Evolutionary conservation across 2,888 invertebrate species (phyloP), one percentile per base, ranked within the genome.

Genomic region (Idaea aversata): DNA sequence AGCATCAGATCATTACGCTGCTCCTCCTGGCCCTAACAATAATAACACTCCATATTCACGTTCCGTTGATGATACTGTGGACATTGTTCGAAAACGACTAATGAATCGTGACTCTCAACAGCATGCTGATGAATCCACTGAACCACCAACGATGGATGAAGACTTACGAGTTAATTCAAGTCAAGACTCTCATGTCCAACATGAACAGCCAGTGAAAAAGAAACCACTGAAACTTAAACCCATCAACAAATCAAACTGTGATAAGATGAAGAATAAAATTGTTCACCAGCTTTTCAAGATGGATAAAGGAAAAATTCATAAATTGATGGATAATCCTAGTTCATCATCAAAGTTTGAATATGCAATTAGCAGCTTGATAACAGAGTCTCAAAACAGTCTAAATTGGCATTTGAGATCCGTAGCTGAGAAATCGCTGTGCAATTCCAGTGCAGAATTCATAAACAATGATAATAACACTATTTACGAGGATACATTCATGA

Each of bases 401-500:
- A 91, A 92, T 67, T 84, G 87, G 36, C 91, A 93, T 69, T 72
- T 91, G 71, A 83, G 93, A 68, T 90, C 90, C 67, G 87, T 88
- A 58, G 93, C 93, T 5, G 93, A 93, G 67, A 92, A 93, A 71
- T 92, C 93, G 10, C 77, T 93, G 0, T 83, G 83, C 65, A 84
- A 79, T 63, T 83, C 88, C 57, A 87, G 85, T 74, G 90, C 85
- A 77, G 91, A 81, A 78, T 94, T 78, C 94, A 90, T 73, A 94
- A 95, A 76, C 69, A 96, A 88, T 75, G 95, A 94, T 63, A 97
- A 93, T 70, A 91, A 92, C 67, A 78, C 96, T 67, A 92, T 96
- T 94, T 92, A 95, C 95, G 79, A 97, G 81, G 78, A 97, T 94
- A 93, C 97, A 94, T 88, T 97, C 94, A 87, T 97, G 96, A 79